Evolutionary conservation across 2,888 invertebrate genomes (phyloP).

Genomic region (Deilephila porcellus): DNA sequence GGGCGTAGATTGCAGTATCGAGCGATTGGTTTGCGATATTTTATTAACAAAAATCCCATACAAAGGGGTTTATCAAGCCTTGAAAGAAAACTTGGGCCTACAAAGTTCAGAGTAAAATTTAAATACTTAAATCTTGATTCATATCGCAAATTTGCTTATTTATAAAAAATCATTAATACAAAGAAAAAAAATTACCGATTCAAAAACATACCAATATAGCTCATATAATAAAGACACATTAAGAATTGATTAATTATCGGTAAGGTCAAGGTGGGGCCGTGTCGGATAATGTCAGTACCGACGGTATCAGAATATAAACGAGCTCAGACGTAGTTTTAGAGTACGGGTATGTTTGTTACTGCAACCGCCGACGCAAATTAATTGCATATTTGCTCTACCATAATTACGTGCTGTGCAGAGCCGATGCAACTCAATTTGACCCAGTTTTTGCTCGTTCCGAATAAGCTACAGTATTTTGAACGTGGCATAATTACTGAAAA

Average conservation of each 20-base stretch:
- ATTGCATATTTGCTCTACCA: constrained; percentile 66
- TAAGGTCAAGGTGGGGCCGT: neutral
- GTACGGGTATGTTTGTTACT: constrained; percentile 25
- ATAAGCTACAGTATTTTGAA: constrained; percentile 46
- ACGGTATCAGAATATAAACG: neutral
- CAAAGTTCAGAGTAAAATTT: too few species aligned
- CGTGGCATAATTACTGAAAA: constrained; percentile 56
- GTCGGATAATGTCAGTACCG: neutral
- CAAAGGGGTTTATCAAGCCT: too few species aligned
- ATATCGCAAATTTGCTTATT: too few species aligned
- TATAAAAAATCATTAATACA: too few species aligned
- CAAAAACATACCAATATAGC: too few species aligned
- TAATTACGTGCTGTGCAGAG: constrained; percentile 64
- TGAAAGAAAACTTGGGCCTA: too few species aligned
- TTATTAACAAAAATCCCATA: too few species aligned
- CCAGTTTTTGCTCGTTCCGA: constrained; percentile 59
- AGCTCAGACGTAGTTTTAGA: neutral
- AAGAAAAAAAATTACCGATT: too few species aligned
- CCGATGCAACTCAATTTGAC: constrained; percentile 65
- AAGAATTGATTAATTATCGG: neutral
- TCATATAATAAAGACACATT: neutral
- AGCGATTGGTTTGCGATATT: too few species aligned
- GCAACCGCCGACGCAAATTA: constrained; percentile 62
- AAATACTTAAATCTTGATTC: too few species aligned
- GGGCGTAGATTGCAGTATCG: too few species aligned